Evolutionary conservation across 2,797 vertebrate species (phyloP).

Genomic region (Stomatorhinus walkeri): DNA sequence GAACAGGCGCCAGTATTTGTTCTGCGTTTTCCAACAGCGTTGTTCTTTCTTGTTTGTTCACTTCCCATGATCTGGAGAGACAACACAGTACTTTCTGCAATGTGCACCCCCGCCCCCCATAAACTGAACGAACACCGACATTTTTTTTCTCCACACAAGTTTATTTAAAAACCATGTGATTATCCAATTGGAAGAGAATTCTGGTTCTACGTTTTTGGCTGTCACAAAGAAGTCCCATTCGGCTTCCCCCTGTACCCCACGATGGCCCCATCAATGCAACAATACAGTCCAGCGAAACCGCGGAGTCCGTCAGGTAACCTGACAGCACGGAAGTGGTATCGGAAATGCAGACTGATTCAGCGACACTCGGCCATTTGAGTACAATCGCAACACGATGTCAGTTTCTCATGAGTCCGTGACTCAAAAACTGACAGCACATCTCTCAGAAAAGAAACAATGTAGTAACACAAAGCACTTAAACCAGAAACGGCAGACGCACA

Average conservation of each 20-base stretch:
- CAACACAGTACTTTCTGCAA: background rate
- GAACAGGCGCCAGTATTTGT: slow-evolving; percentile 1
- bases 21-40: background rate
- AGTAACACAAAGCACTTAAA: slow-evolving; percentile 28
- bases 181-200: slow-evolving; percentile 19
- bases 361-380: slow-evolving; percentile 39
- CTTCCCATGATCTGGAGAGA: background rate
- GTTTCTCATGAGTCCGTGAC: slow-evolving; percentile 45
- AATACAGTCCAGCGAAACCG: slow-evolving; percentile 2
- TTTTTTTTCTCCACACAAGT: slow-evolving; percentile 17
- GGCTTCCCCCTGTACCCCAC: background rate
- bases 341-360: slow-evolving; percentile 18
- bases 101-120: background rate
- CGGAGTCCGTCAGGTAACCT: slow-evolving; percentile 10
- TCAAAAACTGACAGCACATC: slow-evolving; percentile 21
- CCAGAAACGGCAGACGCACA: slow-evolving; percentile 36
- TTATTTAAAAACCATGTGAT: slow-evolving; percentile 26
- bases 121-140: background rate
- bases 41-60: background rate
- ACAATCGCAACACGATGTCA: slow-evolving; percentile 41
- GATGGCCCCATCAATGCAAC: background rate
- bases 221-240: slow-evolving; percentile 11
- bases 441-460: slow-evolving; percentile 45
- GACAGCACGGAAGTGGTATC: slow-evolving; percentile 28
- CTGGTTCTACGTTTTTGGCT: slow-evolving; percentile 14